Base-by-base conservation (phyloP, 2,888 invertebrate species). In the Acanthosepion esculentum region DNA sequence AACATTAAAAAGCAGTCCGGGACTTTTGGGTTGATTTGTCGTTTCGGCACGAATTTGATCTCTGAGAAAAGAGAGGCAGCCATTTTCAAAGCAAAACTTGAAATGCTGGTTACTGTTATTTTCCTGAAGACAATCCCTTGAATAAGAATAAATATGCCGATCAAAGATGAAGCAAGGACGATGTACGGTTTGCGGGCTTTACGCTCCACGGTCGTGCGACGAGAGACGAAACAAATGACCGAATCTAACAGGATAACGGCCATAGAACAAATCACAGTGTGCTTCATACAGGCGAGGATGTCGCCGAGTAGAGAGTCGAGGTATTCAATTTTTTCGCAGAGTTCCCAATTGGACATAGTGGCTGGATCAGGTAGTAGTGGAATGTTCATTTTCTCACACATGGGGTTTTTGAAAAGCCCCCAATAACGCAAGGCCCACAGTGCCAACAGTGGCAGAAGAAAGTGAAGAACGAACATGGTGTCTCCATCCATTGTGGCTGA, bases 401-500 rank as follows among this genome's bases (percentile, higher is more conserved):
- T 78, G 29, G 78, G 78, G 78, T 78, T 78, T n/a, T 78, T 78
- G 78, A 78, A 78, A n/a, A 29, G n/a, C 0, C 15, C 78, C 29
- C 78, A 29, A 78, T n/a, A 12, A 12, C n/a, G n/a, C 78, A 78
- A 3, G 8, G 12, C n/a, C 12, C 78, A 78, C 78, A 78, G 78
- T 78, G n/a, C 10, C 3, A 78, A 29, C 78, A 78, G n/a, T 18
- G 78, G 78, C n/a, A 78, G 29, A 78, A 78, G 78, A 15, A 78
- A 78, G 10, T 78, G 78, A 78, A 78, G 78, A n/a, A 78, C n/a
- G 12, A 78, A 78, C 78, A 29, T n/a, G 8, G 29, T 78, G n/a
- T 78, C n/a, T n/a, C 78, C 78, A 78, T 78, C 29, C 78, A 78
- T 78, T 78, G 78, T n/a, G n/a, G 78, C n/a, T 78, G n/a, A 78